Conservation (phyloP, 2,888 invertebrate species). For the Agrilus mali region DNA sequence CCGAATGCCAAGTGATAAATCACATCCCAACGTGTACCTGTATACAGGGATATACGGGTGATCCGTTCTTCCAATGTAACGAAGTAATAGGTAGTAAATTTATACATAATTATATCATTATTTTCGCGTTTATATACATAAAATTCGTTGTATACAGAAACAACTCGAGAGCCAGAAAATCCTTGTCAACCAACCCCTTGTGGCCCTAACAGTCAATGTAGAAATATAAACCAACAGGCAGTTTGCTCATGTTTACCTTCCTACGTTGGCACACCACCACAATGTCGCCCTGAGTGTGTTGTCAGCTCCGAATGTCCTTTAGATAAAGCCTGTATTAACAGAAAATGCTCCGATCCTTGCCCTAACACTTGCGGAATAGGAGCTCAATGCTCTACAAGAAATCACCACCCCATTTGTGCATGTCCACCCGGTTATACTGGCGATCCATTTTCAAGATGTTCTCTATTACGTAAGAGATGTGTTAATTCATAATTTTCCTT, state of each 20-base stretch:
- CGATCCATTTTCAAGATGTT: conserved; percentile 73
- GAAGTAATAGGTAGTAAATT: conserved; percentile 33
- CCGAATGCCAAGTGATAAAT: conserved; percentile 64
- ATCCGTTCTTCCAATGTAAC: conserved; percentile 69
- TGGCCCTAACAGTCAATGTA: conserved; percentile 77
- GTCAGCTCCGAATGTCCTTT: conserved; percentile 76
- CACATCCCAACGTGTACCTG: conserved; percentile 71
- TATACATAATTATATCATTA: conserved; percentile 11
- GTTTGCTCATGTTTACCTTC: conserved; percentile 75
- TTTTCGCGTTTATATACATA: neutral
- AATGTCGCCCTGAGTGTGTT: conserved; percentile 73
- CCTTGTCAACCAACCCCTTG: conserved; percentile 78
- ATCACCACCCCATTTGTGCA: conserved; percentile 79
- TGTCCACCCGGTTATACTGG: conserved; percentile 77
- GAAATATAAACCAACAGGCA: conserved; percentile 65
- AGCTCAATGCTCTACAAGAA: conserved; percentile 69
- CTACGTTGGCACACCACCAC: conserved; percentile 66
- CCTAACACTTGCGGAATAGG: conserved; percentile 77
- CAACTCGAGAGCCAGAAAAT: conserved; percentile 39
- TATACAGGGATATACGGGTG: conserved; percentile 62
- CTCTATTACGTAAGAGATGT: conserved; percentile 49
- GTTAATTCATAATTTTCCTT: neutral
- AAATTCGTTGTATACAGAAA: conserved; percentile 22
- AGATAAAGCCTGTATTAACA: conserved; percentile 73
- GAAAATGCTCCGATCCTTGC: conserved; percentile 79